Evolutionary conservation across 2,888 invertebrate genomes (phyloP).

Genomic region (Ectobius pallidus): DNA sequence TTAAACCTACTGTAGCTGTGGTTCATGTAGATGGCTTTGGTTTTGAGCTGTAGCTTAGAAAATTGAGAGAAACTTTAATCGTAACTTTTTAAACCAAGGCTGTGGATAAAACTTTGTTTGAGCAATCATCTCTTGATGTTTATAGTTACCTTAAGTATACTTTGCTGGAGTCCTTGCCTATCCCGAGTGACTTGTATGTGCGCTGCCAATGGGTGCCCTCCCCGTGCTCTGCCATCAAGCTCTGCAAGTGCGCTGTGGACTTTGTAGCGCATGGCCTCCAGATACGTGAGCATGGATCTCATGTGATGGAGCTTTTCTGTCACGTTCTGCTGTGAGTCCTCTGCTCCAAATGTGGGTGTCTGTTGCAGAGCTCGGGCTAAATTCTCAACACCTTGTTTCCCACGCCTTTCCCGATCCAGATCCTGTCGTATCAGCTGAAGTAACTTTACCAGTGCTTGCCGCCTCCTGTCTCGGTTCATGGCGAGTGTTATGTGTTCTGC

Average conservation of each 20-base stretch:
- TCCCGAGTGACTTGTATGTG: slow-evolving; percentile 89
- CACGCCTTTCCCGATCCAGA: slow-evolving; percentile 86
- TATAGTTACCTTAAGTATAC: slow-evolving; percentile 70
- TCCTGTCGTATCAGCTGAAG: slow-evolving; percentile 86
- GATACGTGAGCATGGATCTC: slow-evolving; percentile 88
- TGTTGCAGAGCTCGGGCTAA: slow-evolving; percentile 85
- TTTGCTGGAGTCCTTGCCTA: slow-evolving; percentile 87
- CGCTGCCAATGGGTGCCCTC: slow-evolving; percentile 80
- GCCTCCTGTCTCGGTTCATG: slow-evolving; percentile 90
- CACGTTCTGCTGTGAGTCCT: slow-evolving; percentile 90
- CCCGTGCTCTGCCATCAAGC: slow-evolving; percentile 77
- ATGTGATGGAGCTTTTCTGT: slow-evolving; percentile 92
- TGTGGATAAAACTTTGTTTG: no score
- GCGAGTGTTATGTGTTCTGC: slow-evolving; percentile 92
- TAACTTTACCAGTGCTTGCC: slow-evolving; percentile 84
- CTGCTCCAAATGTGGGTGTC: slow-evolving; percentile 83
- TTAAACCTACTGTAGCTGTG: no score
- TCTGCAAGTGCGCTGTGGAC: slow-evolving; percentile 82
- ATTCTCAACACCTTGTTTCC: slow-evolving; percentile 87
- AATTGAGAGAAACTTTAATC: no score
- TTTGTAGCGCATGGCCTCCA: slow-evolving; percentile 90
- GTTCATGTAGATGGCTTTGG: no score
- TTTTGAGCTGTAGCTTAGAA: no score
- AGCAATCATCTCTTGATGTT: no score
- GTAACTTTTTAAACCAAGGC: no score